Base-by-base conservation (phyloP, 2,113 vertebrate species). In the Ibidorhyncha struthersii region DNA sequence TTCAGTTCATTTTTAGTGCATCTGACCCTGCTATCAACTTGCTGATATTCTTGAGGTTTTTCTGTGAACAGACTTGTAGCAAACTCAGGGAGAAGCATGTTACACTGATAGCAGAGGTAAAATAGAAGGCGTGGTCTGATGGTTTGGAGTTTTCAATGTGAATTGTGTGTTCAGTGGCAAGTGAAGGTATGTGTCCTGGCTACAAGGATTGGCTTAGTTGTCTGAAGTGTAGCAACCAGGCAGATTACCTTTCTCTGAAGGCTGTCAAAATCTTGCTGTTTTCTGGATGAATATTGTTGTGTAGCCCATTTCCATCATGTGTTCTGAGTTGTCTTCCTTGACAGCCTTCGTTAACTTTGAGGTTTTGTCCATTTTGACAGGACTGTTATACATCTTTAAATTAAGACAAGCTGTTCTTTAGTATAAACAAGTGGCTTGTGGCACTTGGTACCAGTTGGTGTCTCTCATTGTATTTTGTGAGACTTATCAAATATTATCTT, bases 51-150 rank as follows among this genome's bases (percentile, higher is more conserved):
- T 23, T 72, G 21, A 43, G 18, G 21, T 4, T 34, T 76, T 90
- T 29, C 10, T 71, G 14, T 90, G 34, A 74, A 29, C 8, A 43
- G 26, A 27, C 26, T 53, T 66, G 12, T 22, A 70, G 26, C 9
- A 59, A 83, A 41, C 10, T 43, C 1, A 0, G 6, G 8, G 34
- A 66, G 12, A 43, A 45, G 12, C 13, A 3, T 1, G 0, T 52
- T 52, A 27, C 4, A 4, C 10, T 41, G 11, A 14, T 38, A 52
- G n/a, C 32, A 47, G 40, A 55, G 12, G 21, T 38, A 52, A 59
- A 45, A 40, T 9, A 45, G 38, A 49, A 78, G 12, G 4, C 16
- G 2, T n/a, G 49, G 26, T 66, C 36, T 76, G 29, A 3, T 45
- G 14, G 21, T 17, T 90, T 26, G 6, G 3, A 52, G 34, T 56